Evolutionary conservation across 1,140 invertebrate species (phyloP), one percentile per base, ranked within the genome.

Genomic region (Heterodera schachtii): DNA sequence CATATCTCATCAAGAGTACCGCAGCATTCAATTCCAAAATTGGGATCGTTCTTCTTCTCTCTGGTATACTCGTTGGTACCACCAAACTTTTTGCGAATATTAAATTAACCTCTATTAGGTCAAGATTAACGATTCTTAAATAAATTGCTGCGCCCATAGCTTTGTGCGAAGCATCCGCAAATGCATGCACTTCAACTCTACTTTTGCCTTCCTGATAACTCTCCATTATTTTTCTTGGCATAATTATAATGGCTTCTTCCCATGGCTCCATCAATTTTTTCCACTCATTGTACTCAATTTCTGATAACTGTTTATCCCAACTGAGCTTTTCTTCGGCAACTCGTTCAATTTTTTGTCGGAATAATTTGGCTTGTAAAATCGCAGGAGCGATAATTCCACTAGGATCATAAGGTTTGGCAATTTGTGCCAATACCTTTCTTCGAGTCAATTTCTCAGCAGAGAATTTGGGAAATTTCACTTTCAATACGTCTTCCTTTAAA

Each of bases 231-330:
- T 44, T 75, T 52, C 74, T 2, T 3, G 74, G 57, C 3, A 75
- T 6, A 52, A 0, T 75, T 46, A 75, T 49, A 13, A 11, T 11
- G 4, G 13, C 9, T 60, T 2, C 74, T 1, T 44, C 21, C 74
- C 74, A 75, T 60, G 13, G 3, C 6, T 41, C 19, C 47, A 75
- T 49, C 4, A 75, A 4, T 49, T 44, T 11, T 52, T 49, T 75
- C 74, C 74, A 75, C n/a, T 75, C 74, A 60, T 75, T 43, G 3
- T 9, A 60, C 21, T 75, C 57, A 16, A 60, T 49, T 2, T 75
- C 47, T 49, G 47, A 49, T 21, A 75, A 75, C 16, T 4, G 41
- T 52, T 13, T 75, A 11, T 46, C 47, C 74, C 74, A 43, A 52
- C 13, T 75, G 4, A 43, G 31, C n/a, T 75, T 75, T 75, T 13